A percentile compares a stretch with the other conserved stretches of the same genome.
These are phyloP conservation scores for Lonchura striata DNA, from an alignment of 2,113 vertebrate species.

Conservation along the genomic window DNA sequence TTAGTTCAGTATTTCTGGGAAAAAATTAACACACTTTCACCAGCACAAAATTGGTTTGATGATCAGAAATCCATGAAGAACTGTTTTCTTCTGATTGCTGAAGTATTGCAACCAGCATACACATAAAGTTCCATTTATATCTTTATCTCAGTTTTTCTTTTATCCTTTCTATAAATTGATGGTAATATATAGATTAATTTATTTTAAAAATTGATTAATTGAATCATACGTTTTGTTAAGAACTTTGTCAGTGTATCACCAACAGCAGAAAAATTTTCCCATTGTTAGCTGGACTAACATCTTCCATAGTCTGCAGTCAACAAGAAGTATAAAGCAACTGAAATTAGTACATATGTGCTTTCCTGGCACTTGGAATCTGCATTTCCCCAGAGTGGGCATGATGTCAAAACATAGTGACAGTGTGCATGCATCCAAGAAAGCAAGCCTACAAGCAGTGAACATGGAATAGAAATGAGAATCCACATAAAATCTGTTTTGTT, in stretches of 20 bases:
- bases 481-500: background rate
- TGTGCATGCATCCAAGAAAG: slow-evolving; percentile 32
- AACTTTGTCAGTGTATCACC: background rate
- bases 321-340: background rate
- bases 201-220: background rate
- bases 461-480: background rate
- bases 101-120: background rate
- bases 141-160: background rate
- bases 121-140: background rate
- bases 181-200: background rate
- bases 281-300: background rate
- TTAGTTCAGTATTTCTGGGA: background rate
- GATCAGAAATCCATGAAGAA: background rate
- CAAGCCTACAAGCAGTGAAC: slow-evolving; percentile 10
- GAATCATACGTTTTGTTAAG: background rate
- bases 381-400: background rate
- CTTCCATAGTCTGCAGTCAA: background rate
- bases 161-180: background rate
- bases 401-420: slow-evolving; percentile 42
- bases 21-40: background rate
- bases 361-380: background rate
- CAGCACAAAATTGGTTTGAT: background rate
- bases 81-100: background rate
- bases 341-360: background rate
- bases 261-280: background rate